Evolutionary conservation across 2,888 invertebrate species (phyloP).

Genomic region (Temnothorax ravouxi): DNA sequence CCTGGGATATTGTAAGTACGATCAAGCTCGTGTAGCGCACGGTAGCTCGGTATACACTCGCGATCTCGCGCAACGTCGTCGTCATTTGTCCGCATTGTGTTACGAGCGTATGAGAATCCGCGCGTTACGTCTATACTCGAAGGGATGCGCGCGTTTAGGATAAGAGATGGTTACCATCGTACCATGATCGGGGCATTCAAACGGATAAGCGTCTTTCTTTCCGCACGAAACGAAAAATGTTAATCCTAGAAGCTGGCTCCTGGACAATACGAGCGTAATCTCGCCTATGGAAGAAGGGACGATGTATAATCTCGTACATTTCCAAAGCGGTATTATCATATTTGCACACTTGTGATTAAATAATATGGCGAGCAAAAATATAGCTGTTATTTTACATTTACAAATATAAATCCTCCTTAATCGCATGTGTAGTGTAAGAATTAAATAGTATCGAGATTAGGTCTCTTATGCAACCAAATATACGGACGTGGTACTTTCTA

Average conservation of each 20-base stretch:
- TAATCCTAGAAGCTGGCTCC: conserved; percentile 30
- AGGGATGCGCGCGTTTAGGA: conserved; percentile 39
- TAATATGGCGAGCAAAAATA: not conserved
- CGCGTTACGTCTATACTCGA: conserved; percentile 24
- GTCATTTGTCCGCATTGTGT: conserved; percentile 72
- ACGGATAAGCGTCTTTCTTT: conserved; percentile 42
- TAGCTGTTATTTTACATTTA: not conserved
- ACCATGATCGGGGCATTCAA: conserved; percentile 49
- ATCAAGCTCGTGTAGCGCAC: conserved; percentile 57
- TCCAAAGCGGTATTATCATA: conserved; percentile 13
- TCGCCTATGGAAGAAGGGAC: not conserved
- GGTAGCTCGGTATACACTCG: conserved; percentile 55
- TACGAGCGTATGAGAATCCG: conserved; percentile 27
- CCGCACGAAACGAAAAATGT: conserved; percentile 29
- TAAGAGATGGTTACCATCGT: conserved; percentile 45
- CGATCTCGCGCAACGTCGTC: conserved; percentile 69
- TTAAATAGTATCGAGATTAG: not conserved
- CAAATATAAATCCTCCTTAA: not conserved
- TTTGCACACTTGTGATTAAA: conserved; percentile 3
- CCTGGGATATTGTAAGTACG: conserved; percentile 66
- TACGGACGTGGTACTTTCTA: not conserved
- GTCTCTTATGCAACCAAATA: not conserved
- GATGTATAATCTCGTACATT: not conserved
- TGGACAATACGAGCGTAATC: conserved; percentile 29
- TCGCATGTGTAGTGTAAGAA: not conserved